Evolutionary conservation across 2,888 invertebrate species (phyloP).

Genomic region (Willowsia nigromaculata): DNA sequence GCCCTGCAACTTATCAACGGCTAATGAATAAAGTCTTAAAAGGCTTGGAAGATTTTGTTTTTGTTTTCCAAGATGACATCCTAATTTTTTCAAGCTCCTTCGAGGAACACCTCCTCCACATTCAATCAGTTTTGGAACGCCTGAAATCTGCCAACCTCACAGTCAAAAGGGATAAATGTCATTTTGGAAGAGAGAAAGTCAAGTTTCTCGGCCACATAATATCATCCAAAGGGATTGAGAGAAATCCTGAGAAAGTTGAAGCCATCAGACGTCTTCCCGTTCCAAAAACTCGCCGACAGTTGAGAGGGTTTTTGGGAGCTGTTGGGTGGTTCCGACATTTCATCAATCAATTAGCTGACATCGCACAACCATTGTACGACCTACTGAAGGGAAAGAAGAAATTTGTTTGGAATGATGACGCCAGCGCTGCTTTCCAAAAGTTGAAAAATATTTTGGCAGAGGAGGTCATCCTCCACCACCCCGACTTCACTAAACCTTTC

Average conservation of each 20-base stretch:
- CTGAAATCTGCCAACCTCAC: constrained; percentile 73
- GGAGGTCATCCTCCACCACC: constrained; percentile 40
- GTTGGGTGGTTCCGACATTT: constrained; percentile 77
- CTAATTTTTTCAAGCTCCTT: constrained; percentile 45
- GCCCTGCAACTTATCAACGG: constrained; percentile 49
- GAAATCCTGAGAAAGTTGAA: constrained; percentile 71
- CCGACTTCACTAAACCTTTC: constrained; percentile 45
- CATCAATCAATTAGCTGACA: constrained; percentile 72
- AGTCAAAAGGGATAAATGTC: constrained; percentile 72
- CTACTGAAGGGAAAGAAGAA: constrained; percentile 38
- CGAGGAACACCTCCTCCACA: constrained; percentile 71
- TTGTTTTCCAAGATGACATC: constrained; percentile 59
- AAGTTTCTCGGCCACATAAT: constrained; percentile 74
- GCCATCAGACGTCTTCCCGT: constrained; percentile 74
- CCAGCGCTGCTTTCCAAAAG: constrained; percentile 45
- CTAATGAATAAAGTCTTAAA: constrained; percentile 61
- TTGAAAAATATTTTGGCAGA: constrained; percentile 39
- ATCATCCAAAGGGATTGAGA: constrained; percentile 65
- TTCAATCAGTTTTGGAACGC: constrained; percentile 69
- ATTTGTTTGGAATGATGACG: constrained; percentile 45
- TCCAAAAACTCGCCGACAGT: constrained; percentile 61
- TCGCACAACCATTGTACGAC: constrained; percentile 74
- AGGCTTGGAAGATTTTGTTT: constrained; percentile 21
- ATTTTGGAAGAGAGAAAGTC: constrained; percentile 59
- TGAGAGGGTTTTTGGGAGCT: constrained; percentile 77